Conservation (phyloP, 1,140 invertebrate genomes). For the Venustaconcha ellipsiformis region DNA sequence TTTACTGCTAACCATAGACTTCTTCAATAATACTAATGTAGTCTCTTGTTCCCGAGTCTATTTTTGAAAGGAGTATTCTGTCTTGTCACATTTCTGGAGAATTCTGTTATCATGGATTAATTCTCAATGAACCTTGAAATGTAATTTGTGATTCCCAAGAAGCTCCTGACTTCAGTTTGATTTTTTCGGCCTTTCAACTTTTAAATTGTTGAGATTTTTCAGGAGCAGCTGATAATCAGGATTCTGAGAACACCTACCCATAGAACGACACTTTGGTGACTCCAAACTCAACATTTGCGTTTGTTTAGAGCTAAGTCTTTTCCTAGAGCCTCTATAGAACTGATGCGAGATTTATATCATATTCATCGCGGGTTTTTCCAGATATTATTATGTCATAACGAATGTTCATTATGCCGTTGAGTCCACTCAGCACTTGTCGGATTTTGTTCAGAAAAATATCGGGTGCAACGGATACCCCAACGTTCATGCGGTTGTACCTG, state of each 20-base stretch:
- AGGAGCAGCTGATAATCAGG: constrained; percentile 35
- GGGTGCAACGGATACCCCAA: constrained; percentile 19
- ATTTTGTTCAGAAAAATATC: constrained; percentile 31
- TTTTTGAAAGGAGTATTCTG: too few species aligned
- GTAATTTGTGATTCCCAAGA: constrained; percentile 41
- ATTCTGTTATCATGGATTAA: constrained; percentile 32
- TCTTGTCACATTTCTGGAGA: constrained; percentile 1
- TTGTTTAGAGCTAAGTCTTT: constrained; percentile 23
- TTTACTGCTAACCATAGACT: too few species aligned
- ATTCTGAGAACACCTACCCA: constrained; percentile 31
- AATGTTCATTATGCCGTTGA: constrained; percentile 19
- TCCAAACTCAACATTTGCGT: constrained; percentile 25
- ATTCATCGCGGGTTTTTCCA: constrained; percentile 6
- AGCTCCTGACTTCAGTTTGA: constrained; percentile 35
- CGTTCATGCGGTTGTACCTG: constrained; percentile 20
- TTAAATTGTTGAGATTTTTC: constrained; percentile 63
- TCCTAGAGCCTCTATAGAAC: constrained; percentile 12
- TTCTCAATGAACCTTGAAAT: constrained; percentile 34
- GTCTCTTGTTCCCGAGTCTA: too few species aligned
- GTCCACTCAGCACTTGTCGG: constrained; percentile 3
- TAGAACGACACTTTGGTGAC: constrained; percentile 30
- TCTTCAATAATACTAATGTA: too few species aligned
- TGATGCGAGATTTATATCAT: constrained; percentile 11
- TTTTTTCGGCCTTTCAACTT: constrained; percentile 22
- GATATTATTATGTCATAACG: constrained; percentile 26